A percentile compares a stretch with the other conserved stretches of the same genome.
Conservation (phyloP, 2,113 vertebrate genomes). For the Pyrgilauda ruficollis region DNA sequence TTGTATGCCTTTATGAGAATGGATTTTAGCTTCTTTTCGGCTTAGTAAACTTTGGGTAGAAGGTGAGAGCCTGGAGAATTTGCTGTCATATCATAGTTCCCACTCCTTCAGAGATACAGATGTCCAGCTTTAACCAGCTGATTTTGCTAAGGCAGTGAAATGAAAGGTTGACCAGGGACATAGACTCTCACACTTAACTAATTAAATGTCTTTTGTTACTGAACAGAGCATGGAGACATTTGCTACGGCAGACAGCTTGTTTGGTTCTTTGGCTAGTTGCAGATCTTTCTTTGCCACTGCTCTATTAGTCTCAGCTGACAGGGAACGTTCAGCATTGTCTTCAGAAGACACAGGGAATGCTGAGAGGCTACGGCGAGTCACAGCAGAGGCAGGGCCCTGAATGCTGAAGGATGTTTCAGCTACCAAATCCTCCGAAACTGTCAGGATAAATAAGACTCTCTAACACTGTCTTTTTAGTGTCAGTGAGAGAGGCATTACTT, state of each 20-base stretch:
- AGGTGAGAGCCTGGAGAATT: neutral
- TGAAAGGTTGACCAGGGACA: neutral
- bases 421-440: neutral
- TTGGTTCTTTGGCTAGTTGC: neutral
- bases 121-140: neutral
- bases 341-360: neutral
- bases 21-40: neutral
- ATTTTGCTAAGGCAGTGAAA: neutral
- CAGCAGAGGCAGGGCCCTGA: neutral
- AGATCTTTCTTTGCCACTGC: neutral
- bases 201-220: neutral
- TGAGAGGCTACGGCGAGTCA: accelerated
- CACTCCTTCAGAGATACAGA: neutral
- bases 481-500: neutral
- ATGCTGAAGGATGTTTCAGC: neutral
- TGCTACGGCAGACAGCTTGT: neutral
- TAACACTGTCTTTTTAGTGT: neutral
- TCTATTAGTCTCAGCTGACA: neutral
- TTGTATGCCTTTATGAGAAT: neutral
- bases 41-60: neutral
- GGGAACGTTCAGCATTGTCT: neutral
- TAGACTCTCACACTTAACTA: neutral
- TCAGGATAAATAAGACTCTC: neutral
- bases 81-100: neutral
- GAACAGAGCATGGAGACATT: neutral